A percentile compares a stretch with the other conserved stretches of the same genome.
Evolutionary conservation across 1,140 invertebrate species (phyloP).

Genomic region (Pachyrhynchus sulphureomaculatus): DNA sequence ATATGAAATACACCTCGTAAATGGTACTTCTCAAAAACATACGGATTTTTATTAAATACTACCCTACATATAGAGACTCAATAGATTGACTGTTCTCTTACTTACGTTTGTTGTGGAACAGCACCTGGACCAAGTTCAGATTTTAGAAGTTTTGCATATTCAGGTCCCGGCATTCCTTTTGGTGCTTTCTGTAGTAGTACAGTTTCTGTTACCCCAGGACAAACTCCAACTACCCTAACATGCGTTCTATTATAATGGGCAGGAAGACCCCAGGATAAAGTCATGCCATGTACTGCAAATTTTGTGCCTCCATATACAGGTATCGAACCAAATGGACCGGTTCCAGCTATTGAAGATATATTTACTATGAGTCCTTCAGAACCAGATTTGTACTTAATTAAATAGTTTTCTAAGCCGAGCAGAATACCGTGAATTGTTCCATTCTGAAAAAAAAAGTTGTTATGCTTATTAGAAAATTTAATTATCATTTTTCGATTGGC

Average conservation of each 20-base stretch:
- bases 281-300: slow-evolving; percentile 36
- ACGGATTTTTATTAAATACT: too few relatives aligned
- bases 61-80: too few relatives aligned
- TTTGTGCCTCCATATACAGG: slow-evolving; percentile 42
- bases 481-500: too few relatives aligned
- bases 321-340: slow-evolving; percentile 11
- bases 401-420: slow-evolving; percentile 23
- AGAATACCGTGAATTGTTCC: slow-evolving; percentile 36
- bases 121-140: neutral
- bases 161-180: slow-evolving; percentile 15
- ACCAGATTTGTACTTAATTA: slow-evolving; percentile 10
- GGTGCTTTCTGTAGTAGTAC: slow-evolving; percentile 9
- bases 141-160: slow-evolving; percentile 1
- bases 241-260: slow-evolving; percentile 37
- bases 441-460: too few relatives aligned
- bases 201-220: slow-evolving; percentile 47
- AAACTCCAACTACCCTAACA: slow-evolving; percentile 44
- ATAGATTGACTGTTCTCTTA: too few relatives aligned
- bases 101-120: too few relatives aligned
- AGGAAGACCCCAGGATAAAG: slow-evolving; percentile 29
- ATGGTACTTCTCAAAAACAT: too few relatives aligned
- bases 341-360: slow-evolving; percentile 38
- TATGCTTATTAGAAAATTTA: too few relatives aligned
- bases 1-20: too few relatives aligned
- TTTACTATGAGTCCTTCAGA: slow-evolving; percentile 41